A percentile compares a stretch with the other conserved stretches of the same genome.
Conservation (phyloP, 64 coral and sea anemone species). For the Porites lutea region DNA sequence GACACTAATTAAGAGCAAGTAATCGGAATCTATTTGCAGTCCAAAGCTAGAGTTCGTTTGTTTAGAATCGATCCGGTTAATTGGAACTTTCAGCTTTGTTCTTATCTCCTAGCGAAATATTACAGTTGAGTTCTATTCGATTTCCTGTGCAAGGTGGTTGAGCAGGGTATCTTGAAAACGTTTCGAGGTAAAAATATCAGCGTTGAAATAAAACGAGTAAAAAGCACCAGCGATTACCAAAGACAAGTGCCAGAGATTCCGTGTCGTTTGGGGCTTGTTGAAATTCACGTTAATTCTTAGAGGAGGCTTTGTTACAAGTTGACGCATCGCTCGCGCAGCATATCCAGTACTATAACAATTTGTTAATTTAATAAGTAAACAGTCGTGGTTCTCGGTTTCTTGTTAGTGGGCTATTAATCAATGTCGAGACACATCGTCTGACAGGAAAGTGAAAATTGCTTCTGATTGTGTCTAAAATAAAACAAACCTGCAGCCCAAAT, state of each 20-base stretch:
- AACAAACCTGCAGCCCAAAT: background rate
- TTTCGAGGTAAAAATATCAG: background rate
- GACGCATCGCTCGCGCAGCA: background rate
- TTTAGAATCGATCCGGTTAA: background rate
- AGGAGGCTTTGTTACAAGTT: background rate
- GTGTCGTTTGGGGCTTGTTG: background rate
- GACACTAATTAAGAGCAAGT: constrained; percentile 57
- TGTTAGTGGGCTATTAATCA: constrained; percentile 59
- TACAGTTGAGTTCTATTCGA: background rate
- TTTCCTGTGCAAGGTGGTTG: background rate
- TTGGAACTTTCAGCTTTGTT: constrained; percentile 10
- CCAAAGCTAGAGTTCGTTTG: background rate
- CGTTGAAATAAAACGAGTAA: background rate
- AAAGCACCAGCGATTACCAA: background rate
- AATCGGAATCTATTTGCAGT: constrained; percentile 14
- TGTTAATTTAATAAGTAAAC: constrained; percentile 60
- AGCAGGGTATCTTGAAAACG: background rate
- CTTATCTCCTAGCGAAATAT: constrained; percentile 3
- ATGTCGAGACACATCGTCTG: constrained; percentile 36
- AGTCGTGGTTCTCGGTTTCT: constrained; percentile 17
- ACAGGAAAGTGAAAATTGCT: background rate
- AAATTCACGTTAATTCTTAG: background rate
- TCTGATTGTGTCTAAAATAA: background rate
- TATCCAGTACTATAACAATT: constrained; percentile 16
- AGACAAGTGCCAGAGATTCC: background rate